Percentiles rank a stretch among this genome's conserved stretches.
Evolutionary conservation across 1,140 invertebrate genomes (phyloP).

Genomic region (Drosophila punjabiensis): DNA sequence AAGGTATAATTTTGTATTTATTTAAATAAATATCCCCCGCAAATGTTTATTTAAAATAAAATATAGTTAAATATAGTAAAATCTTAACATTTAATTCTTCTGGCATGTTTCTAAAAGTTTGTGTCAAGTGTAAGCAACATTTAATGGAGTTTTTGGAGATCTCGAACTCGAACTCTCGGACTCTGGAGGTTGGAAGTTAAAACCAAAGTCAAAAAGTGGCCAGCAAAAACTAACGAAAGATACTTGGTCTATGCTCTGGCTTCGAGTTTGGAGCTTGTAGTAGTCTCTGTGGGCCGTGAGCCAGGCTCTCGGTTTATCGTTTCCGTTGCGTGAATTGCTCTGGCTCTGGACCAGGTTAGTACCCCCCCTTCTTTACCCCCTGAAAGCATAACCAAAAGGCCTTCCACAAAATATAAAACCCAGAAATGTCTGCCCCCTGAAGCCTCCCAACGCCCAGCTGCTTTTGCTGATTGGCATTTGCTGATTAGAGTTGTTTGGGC

Average conservation of each 20-base stretch:
- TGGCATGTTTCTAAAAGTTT: background rate
- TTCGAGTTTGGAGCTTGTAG: background rate
- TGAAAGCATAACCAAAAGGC: background rate
- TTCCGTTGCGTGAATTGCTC: constrained; percentile 50
- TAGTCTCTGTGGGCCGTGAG: constrained; percentile 22
- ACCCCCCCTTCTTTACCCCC: no score
- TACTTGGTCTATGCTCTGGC: constrained; percentile 17
- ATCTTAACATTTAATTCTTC: background rate
- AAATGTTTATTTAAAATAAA: no score
- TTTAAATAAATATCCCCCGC: no score
- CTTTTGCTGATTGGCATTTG: constrained; percentile 59
- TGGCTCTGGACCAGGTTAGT: constrained; percentile 1
- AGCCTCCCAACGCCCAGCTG: constrained; percentile 19
- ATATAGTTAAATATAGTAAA: background rate
- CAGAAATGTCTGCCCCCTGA: background rate
- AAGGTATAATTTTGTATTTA: no score
- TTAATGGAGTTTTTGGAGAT: constrained; percentile 5
- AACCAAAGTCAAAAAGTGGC: constrained; percentile 2
- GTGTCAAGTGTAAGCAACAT: background rate
- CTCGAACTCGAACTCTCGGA: background rate
- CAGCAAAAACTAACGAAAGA: constrained; percentile 2
- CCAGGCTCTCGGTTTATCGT: constrained; percentile 34
- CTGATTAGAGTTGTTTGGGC: constrained; percentile 64
- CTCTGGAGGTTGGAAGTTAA: constrained; percentile 1
- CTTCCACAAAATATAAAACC: background rate